Percentiles rank a stretch among this genome's conserved stretches.
Evolutionary conservation across 2,888 invertebrate genomes (phyloP).

Genomic region (Ellobium chinense): DNA sequence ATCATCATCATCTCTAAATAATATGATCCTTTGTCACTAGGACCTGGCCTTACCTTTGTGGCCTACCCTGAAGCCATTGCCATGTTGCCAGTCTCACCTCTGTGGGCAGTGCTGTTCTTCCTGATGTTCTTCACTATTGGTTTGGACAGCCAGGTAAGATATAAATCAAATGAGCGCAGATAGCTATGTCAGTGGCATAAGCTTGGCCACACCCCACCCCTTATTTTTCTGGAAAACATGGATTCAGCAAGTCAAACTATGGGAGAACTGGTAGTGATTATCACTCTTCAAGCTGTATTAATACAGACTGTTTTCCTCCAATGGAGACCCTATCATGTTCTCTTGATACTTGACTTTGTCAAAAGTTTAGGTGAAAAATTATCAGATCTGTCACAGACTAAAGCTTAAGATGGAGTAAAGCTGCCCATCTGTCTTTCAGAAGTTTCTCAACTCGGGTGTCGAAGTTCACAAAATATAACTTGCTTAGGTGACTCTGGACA

Average conservation of each 20-base stretch:
- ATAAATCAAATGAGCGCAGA: neutral
- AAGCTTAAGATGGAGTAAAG: too few relatives aligned
- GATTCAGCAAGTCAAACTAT: neutral
- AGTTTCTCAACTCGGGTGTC: too few relatives aligned
- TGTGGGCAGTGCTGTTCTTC: slow-evolving; percentile 77
- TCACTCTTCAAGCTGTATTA: too few relatives aligned
- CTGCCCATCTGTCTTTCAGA: too few relatives aligned
- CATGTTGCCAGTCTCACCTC: slow-evolving; percentile 72
- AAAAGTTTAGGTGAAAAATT: too few relatives aligned
- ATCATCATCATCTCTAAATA: neutral
- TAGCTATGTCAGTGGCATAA: neutral
- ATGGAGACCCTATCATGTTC: neutral
- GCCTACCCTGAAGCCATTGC: slow-evolving; percentile 78
- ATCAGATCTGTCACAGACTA: too few relatives aligned
- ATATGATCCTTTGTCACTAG: slow-evolving; percentile 53
- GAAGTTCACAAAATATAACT: too few relatives aligned
- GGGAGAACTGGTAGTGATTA: too few relatives aligned
- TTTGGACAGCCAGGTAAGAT: slow-evolving; percentile 76
- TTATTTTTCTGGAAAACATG: neutral
- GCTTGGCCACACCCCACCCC: slow-evolving; percentile 10
- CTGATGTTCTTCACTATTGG: slow-evolving; percentile 77
- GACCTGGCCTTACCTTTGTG: slow-evolving; percentile 78
- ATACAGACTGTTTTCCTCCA: neutral
- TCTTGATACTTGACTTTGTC: neutral
- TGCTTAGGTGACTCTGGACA: too few relatives aligned